Evolutionary conservation across 1,140 invertebrate species (phyloP).

Genomic region (Saccostrea glomerata): DNA sequence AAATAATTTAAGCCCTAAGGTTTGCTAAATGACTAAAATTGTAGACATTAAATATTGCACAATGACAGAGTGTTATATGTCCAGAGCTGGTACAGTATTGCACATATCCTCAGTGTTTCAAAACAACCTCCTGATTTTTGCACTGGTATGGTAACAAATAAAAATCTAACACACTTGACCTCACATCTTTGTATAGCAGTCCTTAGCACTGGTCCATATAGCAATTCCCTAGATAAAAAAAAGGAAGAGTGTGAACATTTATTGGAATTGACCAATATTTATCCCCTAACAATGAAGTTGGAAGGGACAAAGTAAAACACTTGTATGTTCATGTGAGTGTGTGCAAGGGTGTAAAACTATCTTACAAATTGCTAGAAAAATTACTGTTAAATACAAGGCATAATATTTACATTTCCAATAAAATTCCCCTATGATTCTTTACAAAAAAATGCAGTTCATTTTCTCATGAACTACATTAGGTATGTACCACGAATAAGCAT

Average conservation of each 20-base stretch:
- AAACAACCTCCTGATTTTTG: background rate
- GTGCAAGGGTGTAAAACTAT: too few relatives aligned
- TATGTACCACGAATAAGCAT: too few relatives aligned
- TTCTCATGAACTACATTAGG: too few relatives aligned
- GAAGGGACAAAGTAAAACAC: too few relatives aligned
- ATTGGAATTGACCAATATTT: background rate
- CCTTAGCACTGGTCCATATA: conserved; percentile 77
- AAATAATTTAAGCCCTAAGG: background rate
- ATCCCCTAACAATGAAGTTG: too few relatives aligned
- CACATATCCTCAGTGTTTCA: background rate
- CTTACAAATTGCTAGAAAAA: too few relatives aligned
- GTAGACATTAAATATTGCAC: background rate
- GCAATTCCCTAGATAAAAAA: conserved; percentile 71
- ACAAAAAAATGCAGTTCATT: too few relatives aligned
- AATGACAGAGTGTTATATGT: background rate
- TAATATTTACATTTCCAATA: too few relatives aligned
- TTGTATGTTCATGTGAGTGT: too few relatives aligned
- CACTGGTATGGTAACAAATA: background rate
- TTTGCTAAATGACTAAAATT: background rate
- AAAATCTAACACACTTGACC: background rate
- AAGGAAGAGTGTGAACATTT: conserved; percentile 34
- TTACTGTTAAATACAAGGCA: too few relatives aligned
- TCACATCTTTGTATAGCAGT: conserved; percentile 76
- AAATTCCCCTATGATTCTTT: too few relatives aligned
- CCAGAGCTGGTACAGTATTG: background rate